These are phyloP conservation scores for Orthosia gothica DNA, from an alignment of 2,888 invertebrate species.

Conservation along the genomic window DNA sequence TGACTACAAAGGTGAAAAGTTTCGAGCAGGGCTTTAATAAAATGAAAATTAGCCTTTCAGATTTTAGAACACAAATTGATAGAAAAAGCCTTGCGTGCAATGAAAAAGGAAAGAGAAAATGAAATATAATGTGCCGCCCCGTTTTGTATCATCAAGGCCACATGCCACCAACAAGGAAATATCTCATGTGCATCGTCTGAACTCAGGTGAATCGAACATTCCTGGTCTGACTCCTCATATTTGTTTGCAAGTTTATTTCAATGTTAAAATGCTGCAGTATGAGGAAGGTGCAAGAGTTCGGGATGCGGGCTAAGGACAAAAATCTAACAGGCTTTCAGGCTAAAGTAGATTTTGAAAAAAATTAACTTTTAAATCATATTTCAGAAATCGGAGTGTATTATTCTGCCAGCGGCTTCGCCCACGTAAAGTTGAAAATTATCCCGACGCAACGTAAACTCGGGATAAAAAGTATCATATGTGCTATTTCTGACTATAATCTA, in stretches of 20 bases:
- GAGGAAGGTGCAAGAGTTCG: neutral
- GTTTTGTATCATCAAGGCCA: slow-evolving; percentile 20
- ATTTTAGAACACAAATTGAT: neutral
- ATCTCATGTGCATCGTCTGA: slow-evolving; percentile 33
- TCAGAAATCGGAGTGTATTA: too few species aligned
- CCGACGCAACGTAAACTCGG: too few species aligned
- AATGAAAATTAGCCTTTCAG: slow-evolving; percentile 8
- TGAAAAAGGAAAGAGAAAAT: neutral
- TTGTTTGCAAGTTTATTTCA: too few species aligned
- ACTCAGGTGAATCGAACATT: slow-evolving; percentile 28
- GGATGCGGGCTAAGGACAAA: too few species aligned
- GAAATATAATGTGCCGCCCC: slow-evolving; percentile 15
- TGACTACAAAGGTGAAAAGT: slow-evolving; percentile 11
- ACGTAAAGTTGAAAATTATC: too few species aligned
- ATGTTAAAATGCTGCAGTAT: slow-evolving; percentile 1
- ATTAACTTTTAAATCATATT: too few species aligned
- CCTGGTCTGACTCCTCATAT: neutral
- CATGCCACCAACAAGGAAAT: slow-evolving; percentile 41
- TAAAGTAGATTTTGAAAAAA: too few species aligned
- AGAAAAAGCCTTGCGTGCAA: neutral
- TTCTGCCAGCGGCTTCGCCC: too few species aligned
- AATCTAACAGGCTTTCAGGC: too few species aligned
- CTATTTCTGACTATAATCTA: too few species aligned
- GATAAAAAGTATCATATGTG: too few species aligned
- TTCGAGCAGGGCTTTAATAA: slow-evolving; percentile 7